Evolutionary conservation across 1,140 invertebrate species (phyloP).

Genomic region (Frieseomelitta varia): DNA sequence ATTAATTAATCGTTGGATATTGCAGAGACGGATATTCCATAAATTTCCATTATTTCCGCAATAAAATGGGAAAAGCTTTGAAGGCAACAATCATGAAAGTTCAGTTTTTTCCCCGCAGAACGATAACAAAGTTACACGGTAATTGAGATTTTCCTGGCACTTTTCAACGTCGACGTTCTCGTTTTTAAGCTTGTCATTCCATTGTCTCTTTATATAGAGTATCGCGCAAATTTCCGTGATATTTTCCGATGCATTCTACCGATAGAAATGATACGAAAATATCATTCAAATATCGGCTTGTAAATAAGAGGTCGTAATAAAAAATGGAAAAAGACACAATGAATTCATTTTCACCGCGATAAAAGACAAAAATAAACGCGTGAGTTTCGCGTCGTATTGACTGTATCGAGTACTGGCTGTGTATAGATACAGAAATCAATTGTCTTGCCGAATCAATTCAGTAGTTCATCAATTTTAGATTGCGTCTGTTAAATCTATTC

Average conservation of each 20-base stretch:
- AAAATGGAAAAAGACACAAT: not conserved
- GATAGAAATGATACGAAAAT: not conserved
- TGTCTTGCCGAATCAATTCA: not conserved
- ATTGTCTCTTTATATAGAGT: not conserved
- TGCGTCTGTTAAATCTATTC: not conserved
- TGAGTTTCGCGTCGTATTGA: too few relatives aligned
- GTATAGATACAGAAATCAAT: too few relatives aligned
- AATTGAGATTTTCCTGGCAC: not conserved
- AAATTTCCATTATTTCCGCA: not conserved
- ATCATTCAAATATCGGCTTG: not conserved
- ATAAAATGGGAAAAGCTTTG: not conserved
- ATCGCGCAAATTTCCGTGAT: not conserved
- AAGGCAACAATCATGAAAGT: not conserved
- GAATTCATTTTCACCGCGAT: not conserved
- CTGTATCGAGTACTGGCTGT: not conserved
- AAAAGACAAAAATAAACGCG: too few relatives aligned
- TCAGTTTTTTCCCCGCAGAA: not conserved
- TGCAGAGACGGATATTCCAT: not conserved
- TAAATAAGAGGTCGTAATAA: not conserved
- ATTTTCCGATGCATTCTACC: not conserved
- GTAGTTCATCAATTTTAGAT: not conserved
- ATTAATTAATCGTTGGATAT: too few relatives aligned
- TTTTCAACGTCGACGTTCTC: not conserved
- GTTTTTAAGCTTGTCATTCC: not conserved
- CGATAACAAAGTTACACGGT: conserved; percentile 12